Conservation (phyloP, 2,888 invertebrate genomes). For the Galeruca laticollis region DNA sequence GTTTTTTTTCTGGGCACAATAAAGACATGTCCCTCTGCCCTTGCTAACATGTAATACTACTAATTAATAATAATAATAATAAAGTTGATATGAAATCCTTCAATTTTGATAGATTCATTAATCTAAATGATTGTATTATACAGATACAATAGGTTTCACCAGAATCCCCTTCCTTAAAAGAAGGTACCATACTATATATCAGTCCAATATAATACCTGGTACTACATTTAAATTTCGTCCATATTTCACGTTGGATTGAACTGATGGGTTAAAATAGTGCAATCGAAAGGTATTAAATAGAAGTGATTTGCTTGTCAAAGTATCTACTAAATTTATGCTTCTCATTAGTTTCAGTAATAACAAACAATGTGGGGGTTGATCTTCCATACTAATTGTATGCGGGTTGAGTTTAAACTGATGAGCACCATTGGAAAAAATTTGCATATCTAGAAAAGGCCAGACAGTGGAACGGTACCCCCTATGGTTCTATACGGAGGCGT, state of each 20-base stretch:
- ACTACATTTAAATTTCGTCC: not conserved
- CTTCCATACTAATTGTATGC: slow-evolving; percentile 42
- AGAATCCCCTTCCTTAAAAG: too few species aligned
- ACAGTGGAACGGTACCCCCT: slow-evolving; percentile 39
- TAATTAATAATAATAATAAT: too few species aligned
- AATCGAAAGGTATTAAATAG: slow-evolving; percentile 19
- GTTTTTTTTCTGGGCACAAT: too few species aligned
- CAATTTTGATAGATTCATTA: too few species aligned
- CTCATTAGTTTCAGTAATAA: slow-evolving; percentile 44
- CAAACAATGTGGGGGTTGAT: slow-evolving; percentile 46
- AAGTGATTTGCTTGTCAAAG: slow-evolving; percentile 26
- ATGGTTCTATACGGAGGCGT: slow-evolving; percentile 40
- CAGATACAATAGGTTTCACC: too few species aligned
- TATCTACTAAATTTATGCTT: slow-evolving; percentile 33
- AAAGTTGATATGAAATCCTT: too few species aligned
- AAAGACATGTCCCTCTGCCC: too few species aligned
- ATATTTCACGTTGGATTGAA: not conserved
- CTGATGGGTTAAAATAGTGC: slow-evolving; percentile 1
- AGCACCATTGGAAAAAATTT: slow-evolving; percentile 44
- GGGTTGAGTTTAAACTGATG: slow-evolving; percentile 42
- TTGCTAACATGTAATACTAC: too few species aligned
- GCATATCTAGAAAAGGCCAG: slow-evolving; percentile 44
- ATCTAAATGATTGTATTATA: too few species aligned
- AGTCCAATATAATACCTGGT: not conserved
- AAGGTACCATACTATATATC: not conserved